Conservation (phyloP, 2,888 invertebrate genomes). For the Plagodis dolabraria region DNA sequence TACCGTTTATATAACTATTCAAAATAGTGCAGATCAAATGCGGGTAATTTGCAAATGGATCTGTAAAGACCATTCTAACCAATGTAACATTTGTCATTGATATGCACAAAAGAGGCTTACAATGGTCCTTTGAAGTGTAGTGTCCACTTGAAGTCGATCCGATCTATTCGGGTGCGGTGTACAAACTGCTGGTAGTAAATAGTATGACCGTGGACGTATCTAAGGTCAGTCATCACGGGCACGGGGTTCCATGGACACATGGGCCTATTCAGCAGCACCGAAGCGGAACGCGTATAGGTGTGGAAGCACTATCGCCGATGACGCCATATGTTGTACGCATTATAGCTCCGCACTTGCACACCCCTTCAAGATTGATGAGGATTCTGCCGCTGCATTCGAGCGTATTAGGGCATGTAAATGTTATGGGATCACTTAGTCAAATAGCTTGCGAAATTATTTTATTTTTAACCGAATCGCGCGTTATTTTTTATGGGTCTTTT, state of each 20-base stretch:
- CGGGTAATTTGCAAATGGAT: constrained; percentile 68
- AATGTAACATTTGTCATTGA: constrained; percentile 60
- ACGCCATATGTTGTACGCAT: constrained; percentile 81
- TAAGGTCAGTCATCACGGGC: constrained; percentile 62
- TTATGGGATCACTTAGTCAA: constrained; percentile 79
- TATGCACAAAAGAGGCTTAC: constrained; percentile 50
- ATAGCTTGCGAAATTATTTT: constrained; percentile 68
- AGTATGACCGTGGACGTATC: constrained; percentile 43
- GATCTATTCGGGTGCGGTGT: constrained; percentile 55
- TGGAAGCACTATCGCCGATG: constrained; percentile 51
- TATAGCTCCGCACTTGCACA: constrained; percentile 60
- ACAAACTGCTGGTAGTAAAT: constrained; percentile 24
- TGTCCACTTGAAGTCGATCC: constrained; percentile 67
- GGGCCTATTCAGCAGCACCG: constrained; percentile 60
- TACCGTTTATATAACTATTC: not conserved
- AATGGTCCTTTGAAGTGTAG: constrained; percentile 53
- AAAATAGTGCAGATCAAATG: constrained; percentile 42
- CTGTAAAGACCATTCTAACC: constrained; percentile 43
- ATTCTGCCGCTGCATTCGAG: constrained; percentile 71
- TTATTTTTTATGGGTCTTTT: constrained; percentile 7
- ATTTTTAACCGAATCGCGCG: constrained; percentile 23
- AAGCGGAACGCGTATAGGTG: constrained; percentile 62
- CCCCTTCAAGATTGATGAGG: constrained; percentile 81
- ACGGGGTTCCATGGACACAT: constrained; percentile 25
- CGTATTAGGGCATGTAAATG: constrained; percentile 82